Percentiles rank a stretch among this genome's conserved stretches.
These are phyloP conservation scores for Chymomyza caudatula DNA, from an alignment of 2,888 invertebrate genomes.

Conservation along the genomic window DNA sequence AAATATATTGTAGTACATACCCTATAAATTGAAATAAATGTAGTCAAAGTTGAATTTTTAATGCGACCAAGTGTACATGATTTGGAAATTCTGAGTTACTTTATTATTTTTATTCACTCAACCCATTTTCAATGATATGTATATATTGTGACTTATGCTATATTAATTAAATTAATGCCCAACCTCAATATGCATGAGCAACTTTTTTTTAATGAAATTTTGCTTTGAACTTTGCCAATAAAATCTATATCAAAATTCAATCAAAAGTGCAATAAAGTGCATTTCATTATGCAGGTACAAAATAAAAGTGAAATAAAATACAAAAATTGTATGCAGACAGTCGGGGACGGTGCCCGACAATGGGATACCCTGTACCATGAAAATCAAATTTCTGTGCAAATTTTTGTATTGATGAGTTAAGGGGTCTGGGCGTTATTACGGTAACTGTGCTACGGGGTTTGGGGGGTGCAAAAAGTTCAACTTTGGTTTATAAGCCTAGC, in stretches of 20 bases:
- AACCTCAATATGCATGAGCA: background rate
- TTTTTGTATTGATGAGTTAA: too few species aligned
- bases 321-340: background rate
- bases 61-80: too few species aligned
- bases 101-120: constrained; percentile 10
- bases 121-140: background rate
- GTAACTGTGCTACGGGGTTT: too few species aligned
- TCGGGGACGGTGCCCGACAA: background rate
- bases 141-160: background rate
- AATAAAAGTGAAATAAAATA: background rate
- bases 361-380: background rate
- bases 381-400: too few species aligned
- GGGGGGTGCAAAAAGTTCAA: too few species aligned
- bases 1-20: too few species aligned
- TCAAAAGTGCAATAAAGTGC: constrained; percentile 66
- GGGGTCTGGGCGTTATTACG: too few species aligned
- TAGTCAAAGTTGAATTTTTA: too few species aligned
- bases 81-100: constrained; percentile 9
- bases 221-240: constrained; percentile 29
- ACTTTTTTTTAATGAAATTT: constrained; percentile 8
- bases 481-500: too few species aligned
- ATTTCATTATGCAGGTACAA: constrained; percentile 53
- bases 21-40: too few species aligned
- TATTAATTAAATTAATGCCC: constrained; percentile 36
- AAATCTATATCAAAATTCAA: constrained; percentile 48